phyloP scores from a whole-genome alignment of 2,797 vertebrate species.

The Mallotus villosus region DNA sequence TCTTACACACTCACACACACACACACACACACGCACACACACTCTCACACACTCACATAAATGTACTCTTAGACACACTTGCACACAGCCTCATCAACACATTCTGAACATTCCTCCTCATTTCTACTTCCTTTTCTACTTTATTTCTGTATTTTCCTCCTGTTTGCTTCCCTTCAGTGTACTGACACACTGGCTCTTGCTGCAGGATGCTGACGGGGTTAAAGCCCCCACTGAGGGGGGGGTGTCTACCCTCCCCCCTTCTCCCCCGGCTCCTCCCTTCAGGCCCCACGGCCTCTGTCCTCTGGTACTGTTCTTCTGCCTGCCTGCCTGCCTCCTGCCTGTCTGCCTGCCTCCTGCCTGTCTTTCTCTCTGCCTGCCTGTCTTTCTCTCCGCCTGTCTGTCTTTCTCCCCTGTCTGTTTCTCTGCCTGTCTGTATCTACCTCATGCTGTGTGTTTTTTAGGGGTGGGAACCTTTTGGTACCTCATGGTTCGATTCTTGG shows the following conservation, averaged over 20 bases:
- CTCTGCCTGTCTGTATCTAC: not conserved
- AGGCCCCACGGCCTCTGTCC: conserved; percentile 80
- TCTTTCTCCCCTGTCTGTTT: not conserved
- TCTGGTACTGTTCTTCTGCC: conserved; percentile 79
- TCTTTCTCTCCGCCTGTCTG: not conserved
- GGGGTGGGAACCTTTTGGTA: too few species aligned
- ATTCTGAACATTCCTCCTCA: not conserved
- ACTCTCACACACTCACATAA: too few species aligned
- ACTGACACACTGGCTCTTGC: conserved; percentile 63
- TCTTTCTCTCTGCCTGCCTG: not conserved
- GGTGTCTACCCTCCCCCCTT: conserved; percentile 61
- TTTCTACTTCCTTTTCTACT: conserved; percentile 15
- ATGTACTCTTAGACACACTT: not conserved
- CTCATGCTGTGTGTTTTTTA: too few species aligned
- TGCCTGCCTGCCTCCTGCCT: conserved; percentile 30
- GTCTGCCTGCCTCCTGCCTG: not conserved
- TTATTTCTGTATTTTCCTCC: conserved; percentile 29
- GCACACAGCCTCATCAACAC: not conserved
- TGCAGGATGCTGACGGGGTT: conserved; percentile 74
- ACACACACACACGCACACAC: not conserved
- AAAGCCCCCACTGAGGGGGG: conserved; percentile 70
- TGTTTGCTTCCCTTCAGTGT: not conserved
- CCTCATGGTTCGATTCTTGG: too few species aligned
- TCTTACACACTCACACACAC: not conserved
- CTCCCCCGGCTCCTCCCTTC: conserved; percentile 57